phyloP scores from a whole-genome alignment of 2,797 vertebrate species.

The Malurus leucopterus region DNA sequence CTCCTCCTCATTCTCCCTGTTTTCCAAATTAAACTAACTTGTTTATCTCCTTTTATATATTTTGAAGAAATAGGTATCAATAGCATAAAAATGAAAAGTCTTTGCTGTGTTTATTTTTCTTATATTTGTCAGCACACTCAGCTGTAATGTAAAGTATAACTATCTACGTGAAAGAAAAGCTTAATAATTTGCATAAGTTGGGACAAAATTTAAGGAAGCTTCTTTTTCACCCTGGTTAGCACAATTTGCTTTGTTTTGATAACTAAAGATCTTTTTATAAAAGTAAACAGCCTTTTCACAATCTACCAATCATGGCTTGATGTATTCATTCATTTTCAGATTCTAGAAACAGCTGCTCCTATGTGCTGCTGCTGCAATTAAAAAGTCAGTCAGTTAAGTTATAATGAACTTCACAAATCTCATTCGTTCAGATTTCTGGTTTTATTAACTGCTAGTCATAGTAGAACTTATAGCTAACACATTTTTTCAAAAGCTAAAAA shows the following conservation, averaged over 20 bases:
- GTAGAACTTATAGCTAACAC: background rate
- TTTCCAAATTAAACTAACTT: background rate
- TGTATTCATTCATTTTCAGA: background rate
- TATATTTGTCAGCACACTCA: background rate
- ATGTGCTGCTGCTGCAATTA: constrained; percentile 4
- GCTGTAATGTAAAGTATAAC: background rate
- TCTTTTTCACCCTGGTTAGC: background rate
- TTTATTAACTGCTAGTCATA: background rate
- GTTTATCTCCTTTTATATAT: background rate
- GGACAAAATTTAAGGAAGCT: background rate
- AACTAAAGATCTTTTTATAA: background rate
- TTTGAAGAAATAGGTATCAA: background rate
- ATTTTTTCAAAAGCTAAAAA: background rate
- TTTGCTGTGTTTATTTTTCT: background rate
- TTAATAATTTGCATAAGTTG: background rate
- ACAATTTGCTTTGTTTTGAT: background rate
- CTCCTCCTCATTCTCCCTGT: background rate
- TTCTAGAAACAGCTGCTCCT: constrained; percentile 2
- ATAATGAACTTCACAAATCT: constrained; percentile 3
- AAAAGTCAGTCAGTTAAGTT: background rate
- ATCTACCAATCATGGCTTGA: background rate
- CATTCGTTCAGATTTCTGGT: background rate
- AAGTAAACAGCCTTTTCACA: background rate
- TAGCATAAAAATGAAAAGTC: background rate
- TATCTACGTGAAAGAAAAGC: background rate